These are phyloP conservation scores for Girardia tigrina DNA, from an alignment of 2,888 invertebrate genomes.

Conservation along the genomic window DNA sequence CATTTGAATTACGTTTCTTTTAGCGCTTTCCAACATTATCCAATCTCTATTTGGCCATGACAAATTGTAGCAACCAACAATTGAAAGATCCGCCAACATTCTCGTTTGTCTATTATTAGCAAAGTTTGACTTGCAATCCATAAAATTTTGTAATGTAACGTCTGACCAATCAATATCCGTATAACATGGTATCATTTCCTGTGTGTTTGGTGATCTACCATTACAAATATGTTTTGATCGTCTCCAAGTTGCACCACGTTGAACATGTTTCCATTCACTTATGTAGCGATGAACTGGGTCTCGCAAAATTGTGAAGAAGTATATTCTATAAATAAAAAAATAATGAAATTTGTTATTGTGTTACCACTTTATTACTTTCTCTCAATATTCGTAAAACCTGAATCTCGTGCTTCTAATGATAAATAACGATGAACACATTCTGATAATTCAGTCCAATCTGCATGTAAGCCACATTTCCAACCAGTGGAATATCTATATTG, in stretches of 20 bases:
- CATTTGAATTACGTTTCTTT: slow-evolving; percentile 75
- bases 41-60: slow-evolving; percentile 40
- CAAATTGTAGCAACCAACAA: slow-evolving; percentile 80
- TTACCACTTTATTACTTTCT: background rate
- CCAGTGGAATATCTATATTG: slow-evolving; percentile 51
- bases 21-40: slow-evolving; percentile 67
- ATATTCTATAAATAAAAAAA: slow-evolving; percentile 59
- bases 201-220: slow-evolving; percentile 61
- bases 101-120: slow-evolving; percentile 88
- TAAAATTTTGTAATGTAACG: slow-evolving; percentile 76
- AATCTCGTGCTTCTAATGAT: background rate
- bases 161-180: slow-evolving; percentile 54
- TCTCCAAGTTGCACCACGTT: slow-evolving; percentile 88
- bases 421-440: slow-evolving; percentile 40
- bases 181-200: slow-evolving; percentile 63
- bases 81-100: slow-evolving; percentile 85
- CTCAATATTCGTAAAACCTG: background rate
- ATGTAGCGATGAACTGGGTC: slow-evolving; percentile 83
- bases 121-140: slow-evolving; percentile 76
- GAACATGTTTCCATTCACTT: slow-evolving; percentile 89
- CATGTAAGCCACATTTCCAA: slow-evolving; percentile 73
- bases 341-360: background rate
- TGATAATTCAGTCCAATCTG: slow-evolving; percentile 84
- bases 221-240: slow-evolving; percentile 59
- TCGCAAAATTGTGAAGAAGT: slow-evolving; percentile 82